phyloP scores from a whole-genome alignment of 2,113 vertebrate species.

The Carlito syrichta region DNA sequence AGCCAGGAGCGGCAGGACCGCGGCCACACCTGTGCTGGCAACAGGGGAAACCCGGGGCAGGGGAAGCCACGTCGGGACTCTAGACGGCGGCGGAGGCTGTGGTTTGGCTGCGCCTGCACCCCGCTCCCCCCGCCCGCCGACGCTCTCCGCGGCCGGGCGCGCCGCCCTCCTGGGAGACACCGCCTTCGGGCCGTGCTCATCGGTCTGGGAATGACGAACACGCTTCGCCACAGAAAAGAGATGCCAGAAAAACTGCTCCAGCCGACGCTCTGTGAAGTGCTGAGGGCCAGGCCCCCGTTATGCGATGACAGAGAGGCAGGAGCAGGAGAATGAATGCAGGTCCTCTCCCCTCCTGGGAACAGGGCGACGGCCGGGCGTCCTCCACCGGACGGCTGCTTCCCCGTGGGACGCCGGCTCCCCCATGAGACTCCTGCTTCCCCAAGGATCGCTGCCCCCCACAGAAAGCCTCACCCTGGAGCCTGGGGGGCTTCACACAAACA shows the following conservation, averaged over 20 bases:
- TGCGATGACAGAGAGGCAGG: fast-evolving
- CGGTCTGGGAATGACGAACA: neutral
- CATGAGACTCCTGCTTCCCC: neutral
- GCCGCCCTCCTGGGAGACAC: neutral
- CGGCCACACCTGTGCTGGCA: no score
- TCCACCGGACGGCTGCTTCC: no score
- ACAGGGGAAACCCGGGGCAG: no score
- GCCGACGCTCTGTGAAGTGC: neutral
- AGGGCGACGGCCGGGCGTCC: no score
- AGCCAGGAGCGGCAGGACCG: no score
- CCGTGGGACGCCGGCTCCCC: neutral
- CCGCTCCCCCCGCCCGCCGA: no score
- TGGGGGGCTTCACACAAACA: neutral
- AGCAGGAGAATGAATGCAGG: fast-evolving
- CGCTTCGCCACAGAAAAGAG: neutral
- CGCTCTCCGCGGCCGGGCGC: fast-evolving
- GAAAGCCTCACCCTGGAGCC: neutral
- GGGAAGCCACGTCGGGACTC: no score
- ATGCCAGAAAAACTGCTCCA: neutral
- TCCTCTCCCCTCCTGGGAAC: no score
- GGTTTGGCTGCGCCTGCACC: no score
- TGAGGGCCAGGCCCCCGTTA: neutral
- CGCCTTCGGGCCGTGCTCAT: neutral
- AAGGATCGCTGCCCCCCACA: neutral
- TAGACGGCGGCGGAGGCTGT: fast-evolving